A percentile compares a stretch with the other conserved stretches of the same genome.
phyloP scores from a whole-genome alignment of 1,140 invertebrate species.

The Pentalonia nigronervosa region DNA sequence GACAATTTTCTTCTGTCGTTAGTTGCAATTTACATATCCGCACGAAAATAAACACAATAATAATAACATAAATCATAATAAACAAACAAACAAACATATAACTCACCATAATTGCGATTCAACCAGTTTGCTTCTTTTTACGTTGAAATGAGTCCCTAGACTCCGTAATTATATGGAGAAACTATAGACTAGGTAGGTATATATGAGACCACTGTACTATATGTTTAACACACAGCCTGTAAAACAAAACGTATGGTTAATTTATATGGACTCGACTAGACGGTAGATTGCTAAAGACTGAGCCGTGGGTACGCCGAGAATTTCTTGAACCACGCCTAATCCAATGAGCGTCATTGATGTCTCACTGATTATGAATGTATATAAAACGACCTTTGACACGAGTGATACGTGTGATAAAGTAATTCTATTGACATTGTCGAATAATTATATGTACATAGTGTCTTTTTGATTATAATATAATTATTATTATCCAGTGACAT shows the following conservation, averaged over 20 bases:
- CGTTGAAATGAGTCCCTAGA: not conserved
- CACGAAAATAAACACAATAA: not conserved
- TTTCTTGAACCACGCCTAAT: not conserved
- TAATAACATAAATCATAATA: not conserved
- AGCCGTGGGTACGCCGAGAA: too few relatives aligned
- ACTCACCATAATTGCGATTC: not conserved
- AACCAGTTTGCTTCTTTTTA: not conserved
- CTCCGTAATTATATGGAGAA: not conserved
- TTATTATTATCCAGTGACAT: too few relatives aligned
- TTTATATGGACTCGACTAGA: not conserved
- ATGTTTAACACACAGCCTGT: not conserved
- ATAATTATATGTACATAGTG: not conserved
- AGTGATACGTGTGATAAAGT: not conserved
- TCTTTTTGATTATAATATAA: not conserved
- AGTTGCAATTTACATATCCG: too few relatives aligned
- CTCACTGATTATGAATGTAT: not conserved
- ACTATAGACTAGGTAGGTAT: not conserved
- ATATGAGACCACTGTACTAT: not conserved
- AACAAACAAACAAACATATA: not conserved
- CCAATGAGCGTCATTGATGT: not conserved
- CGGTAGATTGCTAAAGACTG: not conserved
- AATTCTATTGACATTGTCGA: not conserved
- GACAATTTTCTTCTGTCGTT: too few relatives aligned
- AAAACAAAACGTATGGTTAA: not conserved
- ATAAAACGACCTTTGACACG: not conserved